Evolutionary conservation across 2,888 invertebrate genomes (phyloP).

Genomic region (Nomada lathburiana): DNA sequence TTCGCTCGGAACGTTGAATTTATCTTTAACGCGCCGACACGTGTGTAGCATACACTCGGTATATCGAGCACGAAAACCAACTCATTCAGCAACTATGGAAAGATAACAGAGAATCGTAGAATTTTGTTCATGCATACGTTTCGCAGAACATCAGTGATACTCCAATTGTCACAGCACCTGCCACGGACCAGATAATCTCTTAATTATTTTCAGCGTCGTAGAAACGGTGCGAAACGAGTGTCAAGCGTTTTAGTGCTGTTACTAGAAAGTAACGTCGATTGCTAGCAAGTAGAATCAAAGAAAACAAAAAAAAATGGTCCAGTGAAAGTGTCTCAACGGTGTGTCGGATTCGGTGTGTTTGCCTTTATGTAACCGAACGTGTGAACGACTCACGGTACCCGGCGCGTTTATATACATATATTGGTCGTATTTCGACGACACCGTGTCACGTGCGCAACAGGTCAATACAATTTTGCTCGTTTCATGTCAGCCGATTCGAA

Average conservation of each 20-base stretch:
- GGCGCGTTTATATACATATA: slow-evolving; percentile 11
- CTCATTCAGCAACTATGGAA: background rate
- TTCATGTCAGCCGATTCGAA: background rate
- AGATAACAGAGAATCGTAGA: background rate
- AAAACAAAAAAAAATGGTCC: slow-evolving; percentile 55
- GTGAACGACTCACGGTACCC: slow-evolving; percentile 25
- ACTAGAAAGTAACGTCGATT: slow-evolving; percentile 65
- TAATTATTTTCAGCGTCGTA: slow-evolving; percentile 10
- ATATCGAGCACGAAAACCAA: background rate
- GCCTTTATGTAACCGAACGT: slow-evolving; percentile 61
- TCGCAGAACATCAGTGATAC: background rate
- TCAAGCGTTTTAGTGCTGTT: slow-evolving; percentile 55
- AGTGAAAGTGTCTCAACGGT: slow-evolving; percentile 64
- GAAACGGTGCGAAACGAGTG: slow-evolving; percentile 15
- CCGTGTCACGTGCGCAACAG: slow-evolving; percentile 11
- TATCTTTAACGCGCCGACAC: slow-evolving; percentile 31
- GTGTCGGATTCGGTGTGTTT: slow-evolving; percentile 52
- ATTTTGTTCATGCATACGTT: background rate
- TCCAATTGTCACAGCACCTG: background rate
- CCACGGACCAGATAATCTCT: background rate
- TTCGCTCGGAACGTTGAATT: slow-evolving; percentile 19
- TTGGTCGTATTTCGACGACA: slow-evolving; percentile 9
- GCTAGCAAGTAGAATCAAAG: slow-evolving; percentile 36
- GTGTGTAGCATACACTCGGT: slow-evolving; percentile 23
- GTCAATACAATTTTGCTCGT: too few relatives aligned